phyloP scores from a whole-genome alignment of 2,888 invertebrate genomes.

The Hydraecia micacea region DNA sequence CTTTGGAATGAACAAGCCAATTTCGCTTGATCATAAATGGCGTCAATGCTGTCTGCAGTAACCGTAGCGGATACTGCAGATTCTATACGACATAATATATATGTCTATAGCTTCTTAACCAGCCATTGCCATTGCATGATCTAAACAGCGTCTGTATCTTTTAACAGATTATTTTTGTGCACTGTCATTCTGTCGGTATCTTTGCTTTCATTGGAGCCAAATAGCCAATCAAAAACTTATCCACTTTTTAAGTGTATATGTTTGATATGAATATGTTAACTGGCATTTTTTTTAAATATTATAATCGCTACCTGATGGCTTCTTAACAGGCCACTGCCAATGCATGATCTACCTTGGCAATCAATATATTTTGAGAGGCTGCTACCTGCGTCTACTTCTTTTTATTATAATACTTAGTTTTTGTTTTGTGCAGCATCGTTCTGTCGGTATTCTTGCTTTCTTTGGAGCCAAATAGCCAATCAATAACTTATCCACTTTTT shows the following conservation, averaged over 20 bases:
- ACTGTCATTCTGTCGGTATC: slow-evolving; percentile 31
- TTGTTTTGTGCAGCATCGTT: slow-evolving; percentile 38
- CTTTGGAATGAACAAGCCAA: neutral
- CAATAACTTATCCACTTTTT: slow-evolving; percentile 14
- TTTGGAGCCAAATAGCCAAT: slow-evolving; percentile 22
- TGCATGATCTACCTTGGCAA: slow-evolving; percentile 10
- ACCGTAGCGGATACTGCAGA: neutral
- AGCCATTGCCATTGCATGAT: slow-evolving; percentile 9
- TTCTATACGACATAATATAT: no score
- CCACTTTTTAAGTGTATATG: neutral
- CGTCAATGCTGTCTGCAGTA: neutral
- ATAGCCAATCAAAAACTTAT: slow-evolving; percentile 33
- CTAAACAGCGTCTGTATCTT: neutral
- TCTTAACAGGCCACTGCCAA: neutral
- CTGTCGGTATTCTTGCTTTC: slow-evolving; percentile 20
- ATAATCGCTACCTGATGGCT: no score
- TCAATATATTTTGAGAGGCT: no score
- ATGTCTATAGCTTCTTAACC: neutral
- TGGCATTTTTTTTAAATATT: neutral
- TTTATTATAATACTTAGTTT: no score
- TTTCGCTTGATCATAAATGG: slow-evolving; percentile 4
- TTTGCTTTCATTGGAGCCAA: slow-evolving; percentile 25
- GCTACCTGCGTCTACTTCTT: neutral
- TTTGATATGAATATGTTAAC: slow-evolving; percentile 6
- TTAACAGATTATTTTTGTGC: slow-evolving; percentile 11